These are phyloP conservation scores for Sipha flava DNA, from an alignment of 1,140 invertebrate genomes.

Conservation along the genomic window DNA sequence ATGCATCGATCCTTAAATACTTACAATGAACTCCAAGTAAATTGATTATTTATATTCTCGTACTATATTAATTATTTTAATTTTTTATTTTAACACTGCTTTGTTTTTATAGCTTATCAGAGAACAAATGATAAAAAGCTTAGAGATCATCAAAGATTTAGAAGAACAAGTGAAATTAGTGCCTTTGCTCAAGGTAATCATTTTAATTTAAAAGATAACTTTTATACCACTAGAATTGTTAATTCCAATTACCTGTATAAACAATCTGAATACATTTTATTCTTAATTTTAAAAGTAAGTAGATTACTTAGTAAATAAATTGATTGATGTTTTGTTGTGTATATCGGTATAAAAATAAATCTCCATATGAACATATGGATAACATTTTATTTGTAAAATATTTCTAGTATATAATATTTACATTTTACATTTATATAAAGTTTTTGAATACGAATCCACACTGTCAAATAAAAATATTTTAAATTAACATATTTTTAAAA, in stretches of 20 bases:
- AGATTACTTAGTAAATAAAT: background rate
- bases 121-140: conserved; percentile 67
- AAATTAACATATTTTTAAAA: background rate
- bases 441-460: background rate
- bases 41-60: background rate
- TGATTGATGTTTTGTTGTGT: background rate
- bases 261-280: too few species aligned
- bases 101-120: conserved; percentile 50
- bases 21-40: conserved; percentile 40
- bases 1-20: conserved; percentile 42
- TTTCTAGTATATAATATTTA: background rate
- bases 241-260: too few species aligned
- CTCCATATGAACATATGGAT: background rate
- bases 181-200: conserved; percentile 61
- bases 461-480: background rate
- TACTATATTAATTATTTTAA: background rate
- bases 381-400: background rate
- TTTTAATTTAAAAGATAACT: background rate
- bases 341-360: background rate
- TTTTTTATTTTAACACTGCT: background rate
- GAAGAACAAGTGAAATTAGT: conserved; percentile 77
- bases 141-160: conserved; percentile 66
- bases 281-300: too few species aligned
- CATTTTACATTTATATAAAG: background rate
- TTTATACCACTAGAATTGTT: too few species aligned